phyloP scores from a whole-genome alignment of 2,113 vertebrate genomes.

The Cynopterus brachyotis region DNA sequence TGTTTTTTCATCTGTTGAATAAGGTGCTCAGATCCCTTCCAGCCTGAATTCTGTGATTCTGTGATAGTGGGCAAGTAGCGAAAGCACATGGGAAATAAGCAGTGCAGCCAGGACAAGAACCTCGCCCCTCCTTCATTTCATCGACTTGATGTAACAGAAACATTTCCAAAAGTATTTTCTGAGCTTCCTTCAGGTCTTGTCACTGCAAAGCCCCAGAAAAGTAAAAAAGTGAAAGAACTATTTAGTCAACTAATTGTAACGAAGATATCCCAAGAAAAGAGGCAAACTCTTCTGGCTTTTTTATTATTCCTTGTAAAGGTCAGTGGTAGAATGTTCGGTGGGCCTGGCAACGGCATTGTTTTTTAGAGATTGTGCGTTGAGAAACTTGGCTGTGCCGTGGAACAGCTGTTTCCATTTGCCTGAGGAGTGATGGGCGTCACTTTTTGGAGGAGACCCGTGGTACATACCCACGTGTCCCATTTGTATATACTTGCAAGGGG shows the following conservation, averaged over 20 bases:
- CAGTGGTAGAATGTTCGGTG: not conserved
- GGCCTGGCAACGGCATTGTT: not conserved
- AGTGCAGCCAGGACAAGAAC: not conserved
- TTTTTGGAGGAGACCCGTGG: not conserved
- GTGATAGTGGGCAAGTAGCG: not conserved
- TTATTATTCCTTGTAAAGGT: not conserved
- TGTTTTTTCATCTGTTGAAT: not conserved
- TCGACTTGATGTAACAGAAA: not conserved
- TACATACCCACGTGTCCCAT: not conserved
- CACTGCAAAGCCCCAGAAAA: constrained; percentile 7
- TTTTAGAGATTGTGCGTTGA: constrained; percentile 35
- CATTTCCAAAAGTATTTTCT: constrained; percentile 34
- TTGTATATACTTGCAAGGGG: not conserved
- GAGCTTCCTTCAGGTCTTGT: not conserved
- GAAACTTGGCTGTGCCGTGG: constrained; percentile 10
- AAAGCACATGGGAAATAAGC: not conserved
- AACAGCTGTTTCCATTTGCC: constrained; percentile 60
- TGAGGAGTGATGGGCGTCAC: not conserved
- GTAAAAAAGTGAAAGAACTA: constrained; percentile 11
- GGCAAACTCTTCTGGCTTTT: not conserved
- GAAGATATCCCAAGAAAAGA: not conserved
- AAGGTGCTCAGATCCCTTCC: not conserved
- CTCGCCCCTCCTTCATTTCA: not conserved
- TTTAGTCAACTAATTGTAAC: constrained; percentile 35
- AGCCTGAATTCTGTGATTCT: not conserved